Evolutionary conservation across 2,888 invertebrate genomes (phyloP).

Genomic region (Barypeithes pellucidus): DNA sequence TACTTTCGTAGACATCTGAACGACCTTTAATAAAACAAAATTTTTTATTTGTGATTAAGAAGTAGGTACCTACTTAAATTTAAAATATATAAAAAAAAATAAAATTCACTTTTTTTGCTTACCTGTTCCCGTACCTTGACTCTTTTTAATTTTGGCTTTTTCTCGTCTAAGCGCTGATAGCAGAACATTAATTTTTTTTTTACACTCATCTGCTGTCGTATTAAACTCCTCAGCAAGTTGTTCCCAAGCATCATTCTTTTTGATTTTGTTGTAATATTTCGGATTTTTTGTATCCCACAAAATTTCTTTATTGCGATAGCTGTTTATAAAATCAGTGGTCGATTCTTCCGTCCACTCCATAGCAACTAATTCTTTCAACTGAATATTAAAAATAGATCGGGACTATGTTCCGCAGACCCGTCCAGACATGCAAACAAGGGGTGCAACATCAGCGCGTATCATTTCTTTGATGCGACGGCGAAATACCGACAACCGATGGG

Average conservation of each 20-base stretch:
- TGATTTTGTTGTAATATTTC: constrained; percentile 29
- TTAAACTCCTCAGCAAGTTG: constrained; percentile 22
- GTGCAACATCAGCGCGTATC: neutral
- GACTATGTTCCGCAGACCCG: constrained; percentile 5
- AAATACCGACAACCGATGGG: constrained; percentile 14
- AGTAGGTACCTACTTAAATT: too few species aligned
- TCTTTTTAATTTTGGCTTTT: constrained; percentile 28
- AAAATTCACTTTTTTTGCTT: neutral
- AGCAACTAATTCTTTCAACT: constrained; percentile 6
- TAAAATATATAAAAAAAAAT: too few species aligned
- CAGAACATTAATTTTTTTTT: constrained; percentile 1
- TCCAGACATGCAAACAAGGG: constrained; percentile 12
- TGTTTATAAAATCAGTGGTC: constrained; percentile 1
- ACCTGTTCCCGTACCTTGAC: constrained; percentile 19
- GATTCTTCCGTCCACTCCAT: constrained; percentile 28
- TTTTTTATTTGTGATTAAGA: too few species aligned
- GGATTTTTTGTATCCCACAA: constrained; percentile 35
- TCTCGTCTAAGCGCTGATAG: constrained; percentile 18
- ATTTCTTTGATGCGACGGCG: constrained; percentile 19
- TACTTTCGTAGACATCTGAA: constrained; percentile 18
- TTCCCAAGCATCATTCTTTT: constrained; percentile 35
- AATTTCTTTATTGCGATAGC: constrained; percentile 19
- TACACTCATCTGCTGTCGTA: constrained; percentile 14
- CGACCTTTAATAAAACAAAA: constrained; percentile 10
- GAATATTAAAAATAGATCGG: neutral